Base-by-base conservation (phyloP, 1,140 invertebrate species). In the Diorhabda sublineata region DNA sequence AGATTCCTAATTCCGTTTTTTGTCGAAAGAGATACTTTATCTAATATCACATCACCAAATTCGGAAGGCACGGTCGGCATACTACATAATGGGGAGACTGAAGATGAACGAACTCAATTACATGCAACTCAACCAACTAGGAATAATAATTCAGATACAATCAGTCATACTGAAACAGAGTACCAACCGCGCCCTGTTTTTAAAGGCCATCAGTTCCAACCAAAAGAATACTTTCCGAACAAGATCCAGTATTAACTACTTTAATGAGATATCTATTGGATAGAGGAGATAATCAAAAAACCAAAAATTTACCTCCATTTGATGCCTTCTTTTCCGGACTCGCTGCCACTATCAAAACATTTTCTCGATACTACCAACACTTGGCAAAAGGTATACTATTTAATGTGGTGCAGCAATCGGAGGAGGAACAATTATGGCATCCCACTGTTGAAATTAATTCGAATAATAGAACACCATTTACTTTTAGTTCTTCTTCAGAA, bases 301-400 rank as follows among this genome's bases (percentile, higher is more conserved):
- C 8, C 11, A 42, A 5, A 41, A n/a, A 65, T 2, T 5, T n/a
- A 61, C 47, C n/a, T n/a, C n/a, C n/a, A n/a, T n/a, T n/a, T n/a
- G n/a, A 56, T 11, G 61, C 66, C 26, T 71, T 70, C 67, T 68
- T 71, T 26, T 52, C 11, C 43, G 66, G 69, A 43, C 56, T 68
- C 47, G 61, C 56, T 60, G 47, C 66, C 42, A 11, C 69, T 43
- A 45, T 71, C 9, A 69, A 72, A 62, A 57, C 68, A 9, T 61
- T 71, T 42, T 6, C 26, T 45, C 63, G 67, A 42, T 5, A 61
- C 26, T 26, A 44, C 43, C 58, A 26, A 8, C n/a, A 69, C 42
- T 8, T 44, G 26, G 69, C 63, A 26, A 69, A 69, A 69, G n/a
- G 71, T n/a, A n/a, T n/a, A n/a, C n/a, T n/a, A n/a, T n/a, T n/a